phyloP scores from a whole-genome alignment of 1,140 invertebrate species.

The Camponotus pennsylvanicus region DNA sequence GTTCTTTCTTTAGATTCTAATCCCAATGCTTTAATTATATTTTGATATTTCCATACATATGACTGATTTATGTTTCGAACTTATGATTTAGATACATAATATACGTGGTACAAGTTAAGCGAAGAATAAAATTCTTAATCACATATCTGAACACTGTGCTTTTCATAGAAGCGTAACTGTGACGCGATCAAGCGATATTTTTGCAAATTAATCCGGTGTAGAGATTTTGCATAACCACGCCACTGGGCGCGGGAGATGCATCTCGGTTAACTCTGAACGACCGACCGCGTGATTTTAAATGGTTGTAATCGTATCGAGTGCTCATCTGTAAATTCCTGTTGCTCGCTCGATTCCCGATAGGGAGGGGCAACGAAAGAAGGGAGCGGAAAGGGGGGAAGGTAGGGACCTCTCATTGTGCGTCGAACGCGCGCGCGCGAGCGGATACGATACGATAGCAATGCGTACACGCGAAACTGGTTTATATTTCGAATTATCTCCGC shows the following conservation, averaged over 20 bases:
- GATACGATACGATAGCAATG: constrained; percentile 19
- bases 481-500: constrained; percentile 71
- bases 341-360: constrained; percentile 29
- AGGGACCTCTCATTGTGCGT: constrained; percentile 26
- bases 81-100: background rate
- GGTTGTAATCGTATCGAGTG: constrained; percentile 48
- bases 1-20: background rate
- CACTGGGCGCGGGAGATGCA: constrained; percentile 38
- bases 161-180: too few relatives aligned
- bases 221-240: constrained; percentile 36
- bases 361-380: too few relatives aligned
- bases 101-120: background rate
- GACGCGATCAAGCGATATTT: background rate
- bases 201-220: background rate
- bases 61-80: background rate
- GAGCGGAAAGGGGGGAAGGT: too few relatives aligned
- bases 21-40: background rate
- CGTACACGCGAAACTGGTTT: constrained; percentile 68
- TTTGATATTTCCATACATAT: background rate
- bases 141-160: background rate
- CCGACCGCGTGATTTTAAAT: constrained; percentile 46
- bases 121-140: background rate
- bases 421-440: background rate
- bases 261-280: constrained; percentile 26
- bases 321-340: constrained; percentile 34